phyloP scores from a whole-genome alignment of 2,888 invertebrate genomes.

The Ormyrus nitidulus region DNA sequence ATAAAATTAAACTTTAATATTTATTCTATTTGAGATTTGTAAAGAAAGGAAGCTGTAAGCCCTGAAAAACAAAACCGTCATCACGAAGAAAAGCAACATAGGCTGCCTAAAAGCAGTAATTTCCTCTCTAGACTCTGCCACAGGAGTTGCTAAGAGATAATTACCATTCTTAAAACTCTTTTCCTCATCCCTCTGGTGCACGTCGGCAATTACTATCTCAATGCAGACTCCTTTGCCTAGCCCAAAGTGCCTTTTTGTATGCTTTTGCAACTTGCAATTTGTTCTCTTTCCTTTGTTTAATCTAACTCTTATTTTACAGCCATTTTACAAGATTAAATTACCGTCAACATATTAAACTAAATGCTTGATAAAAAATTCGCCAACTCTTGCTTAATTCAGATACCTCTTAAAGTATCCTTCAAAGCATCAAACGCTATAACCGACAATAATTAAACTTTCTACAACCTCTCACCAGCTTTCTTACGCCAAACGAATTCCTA shows the following conservation, averaged over 20 bases:
- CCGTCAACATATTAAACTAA: too few species aligned
- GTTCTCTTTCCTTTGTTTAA: too few species aligned
- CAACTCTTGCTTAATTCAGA: too few species aligned
- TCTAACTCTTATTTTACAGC: too few species aligned
- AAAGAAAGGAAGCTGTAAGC: conserved; percentile 58
- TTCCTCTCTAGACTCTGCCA: conserved; percentile 59
- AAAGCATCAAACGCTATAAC: too few species aligned
- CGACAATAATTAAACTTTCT: too few species aligned
- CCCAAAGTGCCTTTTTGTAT: conserved; percentile 55
- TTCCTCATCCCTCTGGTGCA: conserved; percentile 55
- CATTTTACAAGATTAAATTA: too few species aligned
- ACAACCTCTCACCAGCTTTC: background rate
- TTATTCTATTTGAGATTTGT: conserved; percentile 35
- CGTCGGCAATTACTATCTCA: conserved; percentile 62
- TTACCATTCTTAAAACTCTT: conserved; percentile 62
- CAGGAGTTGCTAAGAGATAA: conserved; percentile 62
- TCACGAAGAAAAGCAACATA: conserved; percentile 40
- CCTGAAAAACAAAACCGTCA: conserved; percentile 61
- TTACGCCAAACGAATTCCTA: too few species aligned
- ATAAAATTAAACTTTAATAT: too few species aligned
- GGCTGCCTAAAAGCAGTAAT: conserved; percentile 45
- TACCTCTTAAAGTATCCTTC: too few species aligned
- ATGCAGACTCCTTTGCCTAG: conserved; percentile 50
- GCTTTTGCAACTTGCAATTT: background rate
- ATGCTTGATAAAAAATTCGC: too few species aligned